Evolutionary conservation across 2,888 invertebrate genomes (phyloP).

Genomic region (Spodoptera littoralis): DNA sequence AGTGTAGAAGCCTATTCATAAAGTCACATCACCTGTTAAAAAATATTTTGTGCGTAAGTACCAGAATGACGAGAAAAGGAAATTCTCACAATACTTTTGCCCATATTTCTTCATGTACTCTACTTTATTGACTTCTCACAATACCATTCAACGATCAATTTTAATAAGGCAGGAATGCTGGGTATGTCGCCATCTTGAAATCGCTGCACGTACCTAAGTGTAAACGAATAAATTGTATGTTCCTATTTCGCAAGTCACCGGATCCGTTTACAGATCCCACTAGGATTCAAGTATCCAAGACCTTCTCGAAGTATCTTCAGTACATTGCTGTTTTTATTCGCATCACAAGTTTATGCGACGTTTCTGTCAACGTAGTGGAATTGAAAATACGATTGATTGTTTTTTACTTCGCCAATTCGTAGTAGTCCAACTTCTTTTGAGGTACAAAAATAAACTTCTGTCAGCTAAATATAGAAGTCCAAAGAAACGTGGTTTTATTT

Average conservation of each 20-base stretch:
- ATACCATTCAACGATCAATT: slow-evolving; percentile 48
- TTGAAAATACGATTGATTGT: neutral
- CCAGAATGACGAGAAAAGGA: slow-evolving; percentile 21
- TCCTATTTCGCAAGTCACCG: slow-evolving; percentile 58
- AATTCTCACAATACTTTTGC: slow-evolving; percentile 24
- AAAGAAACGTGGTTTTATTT: slow-evolving; percentile 28
- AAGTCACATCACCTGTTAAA: slow-evolving; percentile 30
- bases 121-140: slow-evolving; percentile 41
- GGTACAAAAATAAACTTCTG: slow-evolving; percentile 36
- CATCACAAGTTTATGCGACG: accelerated
- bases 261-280: slow-evolving; percentile 36
- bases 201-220: slow-evolving; percentile 54
- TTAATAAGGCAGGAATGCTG: slow-evolving; percentile 46
- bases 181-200: slow-evolving; percentile 33
- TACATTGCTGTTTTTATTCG: slow-evolving; percentile 17
- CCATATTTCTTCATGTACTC: slow-evolving; percentile 39
- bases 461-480: slow-evolving; percentile 42
- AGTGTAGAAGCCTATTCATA: neutral
- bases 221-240: slow-evolving; percentile 59
- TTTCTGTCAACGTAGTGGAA: slow-evolving; percentile 11
- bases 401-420: neutral
- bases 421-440: slow-evolving; percentile 19
- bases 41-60: slow-evolving; percentile 25
- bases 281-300: neutral
- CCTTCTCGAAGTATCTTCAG: neutral